A percentile compares a stretch with the other conserved stretches of the same genome.
phyloP scores from a whole-genome alignment of 37 sponge, comb jelly and placozoan species.

The Beroe ovata region DNA sequence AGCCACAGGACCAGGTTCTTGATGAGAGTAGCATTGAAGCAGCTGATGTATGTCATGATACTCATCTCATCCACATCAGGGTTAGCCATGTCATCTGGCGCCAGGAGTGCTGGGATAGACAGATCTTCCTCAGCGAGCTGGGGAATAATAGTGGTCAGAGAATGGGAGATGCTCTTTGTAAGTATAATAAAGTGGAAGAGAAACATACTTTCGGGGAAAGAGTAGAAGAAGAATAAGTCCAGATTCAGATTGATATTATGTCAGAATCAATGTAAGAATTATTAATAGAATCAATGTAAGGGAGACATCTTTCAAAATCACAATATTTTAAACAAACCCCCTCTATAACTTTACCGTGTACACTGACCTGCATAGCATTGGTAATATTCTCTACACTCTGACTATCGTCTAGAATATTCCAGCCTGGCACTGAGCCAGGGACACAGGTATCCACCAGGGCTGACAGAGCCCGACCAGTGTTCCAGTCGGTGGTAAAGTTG shows the following conservation, averaged over 20 bases:
- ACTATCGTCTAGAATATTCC: constrained; percentile 24
- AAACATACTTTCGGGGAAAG: no score
- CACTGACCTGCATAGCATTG: constrained; percentile 64
- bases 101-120: constrained; percentile 53
- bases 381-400: constrained; percentile 53
- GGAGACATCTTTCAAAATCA: no score
- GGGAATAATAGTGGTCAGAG: not conserved
- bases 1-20: constrained; percentile 42
- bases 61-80: constrained; percentile 50
- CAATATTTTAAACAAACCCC: no score
- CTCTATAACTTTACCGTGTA: no score
- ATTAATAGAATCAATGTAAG: no score
- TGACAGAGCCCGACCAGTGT: constrained; percentile 40
- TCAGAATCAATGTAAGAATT: no score
- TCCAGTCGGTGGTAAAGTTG: constrained; percentile 66
- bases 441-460: constrained; percentile 54
- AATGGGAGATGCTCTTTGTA: not conserved
- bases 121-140: constrained; percentile 55
- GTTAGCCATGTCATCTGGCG: constrained; percentile 67
- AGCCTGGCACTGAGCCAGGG: constrained; percentile 43
- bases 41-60: constrained; percentile 58
- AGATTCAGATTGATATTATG: no score
- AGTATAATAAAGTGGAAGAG: no score
- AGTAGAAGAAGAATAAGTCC: no score
- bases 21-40: constrained; percentile 12